Conservation (phyloP, 2,797 vertebrate genomes). For the Mus caroli region DNA sequence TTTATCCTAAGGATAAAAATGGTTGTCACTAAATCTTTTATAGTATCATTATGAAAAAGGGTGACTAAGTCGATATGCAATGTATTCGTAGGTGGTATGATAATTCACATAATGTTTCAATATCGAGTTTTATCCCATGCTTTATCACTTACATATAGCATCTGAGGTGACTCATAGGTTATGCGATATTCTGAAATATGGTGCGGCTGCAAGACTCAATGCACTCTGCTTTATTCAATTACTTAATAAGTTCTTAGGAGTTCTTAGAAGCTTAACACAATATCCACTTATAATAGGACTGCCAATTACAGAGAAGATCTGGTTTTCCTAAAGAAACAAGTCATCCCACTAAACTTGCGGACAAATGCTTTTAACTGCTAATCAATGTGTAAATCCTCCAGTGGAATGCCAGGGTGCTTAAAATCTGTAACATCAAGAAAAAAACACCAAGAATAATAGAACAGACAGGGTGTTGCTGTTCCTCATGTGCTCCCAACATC, state of each 20-base stretch:
- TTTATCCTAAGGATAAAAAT: slow-evolving; percentile 69
- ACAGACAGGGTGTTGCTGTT: not conserved
- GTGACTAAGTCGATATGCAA: slow-evolving; percentile 59
- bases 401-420: slow-evolving; percentile 37
- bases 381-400: slow-evolving; percentile 77
- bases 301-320: slow-evolving; percentile 76
- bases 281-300: slow-evolving; percentile 78
- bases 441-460: not conserved
- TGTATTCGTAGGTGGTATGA: slow-evolving; percentile 68
- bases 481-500: not conserved
- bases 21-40: slow-evolving; percentile 66
- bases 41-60: slow-evolving; percentile 69
- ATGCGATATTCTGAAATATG: slow-evolving; percentile 79
- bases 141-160: slow-evolving; percentile 74
- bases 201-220: slow-evolving; percentile 65
- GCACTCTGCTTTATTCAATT: slow-evolving; percentile 76
- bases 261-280: slow-evolving; percentile 82
- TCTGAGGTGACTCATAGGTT: slow-evolving; percentile 78
- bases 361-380: slow-evolving; percentile 78
- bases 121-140: slow-evolving; percentile 76
- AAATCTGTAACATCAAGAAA: slow-evolving; percentile 40
- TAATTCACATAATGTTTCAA: slow-evolving; percentile 65
- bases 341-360: slow-evolving; percentile 69
- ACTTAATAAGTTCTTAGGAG: slow-evolving; percentile 82
- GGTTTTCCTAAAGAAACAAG: slow-evolving; percentile 74